Evolutionary conservation across 2,888 invertebrate species (phyloP).

Genomic region (Drosophila formosana): DNA sequence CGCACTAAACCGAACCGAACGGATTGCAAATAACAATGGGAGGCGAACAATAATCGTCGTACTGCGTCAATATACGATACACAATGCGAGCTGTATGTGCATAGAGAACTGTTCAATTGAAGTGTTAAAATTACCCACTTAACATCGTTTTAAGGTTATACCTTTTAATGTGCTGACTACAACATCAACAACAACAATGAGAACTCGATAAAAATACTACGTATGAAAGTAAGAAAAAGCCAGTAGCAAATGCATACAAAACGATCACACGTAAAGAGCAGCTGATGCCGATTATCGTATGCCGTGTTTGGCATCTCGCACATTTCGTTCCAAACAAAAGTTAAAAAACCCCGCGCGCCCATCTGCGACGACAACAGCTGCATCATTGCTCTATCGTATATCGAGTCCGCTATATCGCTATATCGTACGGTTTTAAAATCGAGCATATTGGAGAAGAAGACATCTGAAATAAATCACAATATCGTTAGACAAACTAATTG

Average conservation of each 20-base stretch:
- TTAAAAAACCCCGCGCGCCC: conserved; percentile 1
- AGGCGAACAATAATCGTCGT: background rate
- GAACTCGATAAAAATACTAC: background rate
- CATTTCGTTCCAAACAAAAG: background rate
- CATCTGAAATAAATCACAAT: no score
- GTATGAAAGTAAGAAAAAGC: conserved; percentile 9
- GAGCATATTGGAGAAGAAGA: no score
- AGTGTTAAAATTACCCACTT: conserved; percentile 79
- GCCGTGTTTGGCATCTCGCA: conserved; percentile 15
- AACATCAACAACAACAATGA: background rate
- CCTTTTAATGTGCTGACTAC: conserved; percentile 61
- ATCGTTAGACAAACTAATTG: no score
- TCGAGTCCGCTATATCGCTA: background rate
- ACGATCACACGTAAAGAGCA: conserved; percentile 37
- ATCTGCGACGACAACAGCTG: background rate
- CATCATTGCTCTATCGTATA: background rate
- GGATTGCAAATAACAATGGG: conserved; percentile 20
- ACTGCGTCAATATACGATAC: conserved; percentile 8
- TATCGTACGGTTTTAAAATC: conserved; percentile 2
- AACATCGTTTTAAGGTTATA: conserved; percentile 77
- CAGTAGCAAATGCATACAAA: conserved; percentile 14
- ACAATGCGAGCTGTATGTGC: conserved; percentile 30
- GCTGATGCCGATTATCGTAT: conserved; percentile 17
- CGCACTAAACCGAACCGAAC: conserved; percentile 36
- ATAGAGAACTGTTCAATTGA: conserved; percentile 73